Evolutionary conservation across 2,888 invertebrate genomes (phyloP).

Genomic region (Myopa testacea): DNA sequence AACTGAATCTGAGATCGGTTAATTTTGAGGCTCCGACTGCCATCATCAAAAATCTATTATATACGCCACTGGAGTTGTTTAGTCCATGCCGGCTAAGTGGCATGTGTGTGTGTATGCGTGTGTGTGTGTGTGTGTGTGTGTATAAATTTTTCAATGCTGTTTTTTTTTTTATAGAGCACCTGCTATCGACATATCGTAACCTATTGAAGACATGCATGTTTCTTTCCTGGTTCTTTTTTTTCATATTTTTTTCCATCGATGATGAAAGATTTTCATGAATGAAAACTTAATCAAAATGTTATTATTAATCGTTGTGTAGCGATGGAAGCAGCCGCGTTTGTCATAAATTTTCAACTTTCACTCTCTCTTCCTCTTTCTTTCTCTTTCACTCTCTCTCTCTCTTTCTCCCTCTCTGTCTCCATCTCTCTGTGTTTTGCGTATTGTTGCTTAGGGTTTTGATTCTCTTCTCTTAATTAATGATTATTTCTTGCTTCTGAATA

Average conservation of each 20-base stretch:
- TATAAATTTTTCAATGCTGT: constrained; percentile 7
- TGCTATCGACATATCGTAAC: constrained; percentile 16
- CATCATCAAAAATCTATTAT: too few relatives aligned
- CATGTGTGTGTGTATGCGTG: constrained; percentile 1
- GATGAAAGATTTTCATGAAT: constrained; percentile 32
- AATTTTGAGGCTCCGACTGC: too few relatives aligned
- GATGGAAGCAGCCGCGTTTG: not conserved
- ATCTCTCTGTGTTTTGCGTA: too few relatives aligned
- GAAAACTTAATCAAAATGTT: constrained; percentile 17
- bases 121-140: not conserved
- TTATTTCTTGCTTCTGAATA: too few relatives aligned
- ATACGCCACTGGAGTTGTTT: constrained; percentile 18
- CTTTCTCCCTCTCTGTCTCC: too few relatives aligned
- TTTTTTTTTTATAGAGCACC: constrained; percentile 7
- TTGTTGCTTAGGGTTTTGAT: not conserved
- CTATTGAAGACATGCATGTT: not conserved
- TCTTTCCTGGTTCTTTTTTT: not conserved
- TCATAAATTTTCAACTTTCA: constrained; percentile 2
- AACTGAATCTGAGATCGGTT: too few relatives aligned
- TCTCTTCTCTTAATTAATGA: not conserved
- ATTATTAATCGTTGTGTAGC: constrained; percentile 26
- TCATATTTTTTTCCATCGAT: constrained; percentile 3
- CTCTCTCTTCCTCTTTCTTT: not conserved
- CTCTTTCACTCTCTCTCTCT: too few relatives aligned
- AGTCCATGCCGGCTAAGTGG: constrained; percentile 19